Conservation (phyloP, 2,888 invertebrate species). For the Ernsta delagoae region DNA sequence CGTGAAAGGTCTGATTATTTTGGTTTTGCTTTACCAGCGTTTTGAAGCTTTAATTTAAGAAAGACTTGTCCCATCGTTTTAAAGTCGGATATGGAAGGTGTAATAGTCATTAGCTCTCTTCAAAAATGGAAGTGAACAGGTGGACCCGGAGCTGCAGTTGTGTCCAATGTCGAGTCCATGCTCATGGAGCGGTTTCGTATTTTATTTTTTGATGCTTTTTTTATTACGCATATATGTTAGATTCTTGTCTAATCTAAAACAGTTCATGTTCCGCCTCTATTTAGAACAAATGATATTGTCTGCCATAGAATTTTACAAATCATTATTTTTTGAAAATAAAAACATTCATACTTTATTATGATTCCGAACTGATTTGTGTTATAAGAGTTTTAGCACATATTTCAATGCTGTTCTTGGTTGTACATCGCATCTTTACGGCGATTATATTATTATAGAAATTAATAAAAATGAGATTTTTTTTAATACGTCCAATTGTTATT, state of each 20-base stretch:
- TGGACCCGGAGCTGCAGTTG: conserved; percentile 17
- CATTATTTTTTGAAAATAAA: conserved; percentile 30
- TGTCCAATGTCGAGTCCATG: conserved; percentile 13
- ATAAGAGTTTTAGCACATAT: conserved; percentile 26
- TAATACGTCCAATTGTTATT: conserved; percentile 46
- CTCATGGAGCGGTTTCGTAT: conserved; percentile 28
- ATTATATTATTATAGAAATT: conserved; percentile 28
- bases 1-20: conserved; percentile 31
- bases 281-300: conserved; percentile 37
- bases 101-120: conserved; percentile 75
- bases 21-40: conserved; percentile 44
- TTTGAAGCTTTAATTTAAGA: conserved; percentile 68
- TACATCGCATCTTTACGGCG: conserved; percentile 19
- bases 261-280: conserved; percentile 35
- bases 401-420: conserved; percentile 21
- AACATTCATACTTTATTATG: conserved; percentile 8
- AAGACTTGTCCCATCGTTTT: conserved; percentile 73
- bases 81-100: conserved; percentile 59
- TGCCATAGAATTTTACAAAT: conserved; percentile 37
- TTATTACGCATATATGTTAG: conserved; percentile 17
- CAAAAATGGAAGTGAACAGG: conserved; percentile 30
- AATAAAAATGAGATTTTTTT: conserved; percentile 33
- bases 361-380: conserved; percentile 32
- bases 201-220: conserved; percentile 30
- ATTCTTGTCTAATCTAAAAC: conserved; percentile 34